These are phyloP conservation scores for Chionis minor DNA, from an alignment of 2,113 vertebrate genomes.

Conservation along the genomic window DNA sequence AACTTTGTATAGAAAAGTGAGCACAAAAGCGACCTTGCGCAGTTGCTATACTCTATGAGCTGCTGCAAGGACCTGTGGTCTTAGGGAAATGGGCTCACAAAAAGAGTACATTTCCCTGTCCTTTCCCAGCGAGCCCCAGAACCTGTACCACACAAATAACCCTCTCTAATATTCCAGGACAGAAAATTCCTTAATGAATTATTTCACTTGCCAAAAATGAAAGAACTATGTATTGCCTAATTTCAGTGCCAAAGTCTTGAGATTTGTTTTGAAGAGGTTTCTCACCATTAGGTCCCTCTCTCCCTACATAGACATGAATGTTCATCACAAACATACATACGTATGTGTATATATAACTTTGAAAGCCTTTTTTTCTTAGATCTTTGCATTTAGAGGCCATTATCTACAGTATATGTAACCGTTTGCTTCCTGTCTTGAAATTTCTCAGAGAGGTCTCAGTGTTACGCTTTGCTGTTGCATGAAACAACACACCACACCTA, in stretches of 20 bases:
- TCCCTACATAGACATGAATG: too few species aligned
- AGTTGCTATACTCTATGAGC: not conserved
- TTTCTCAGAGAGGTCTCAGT: not conserved
- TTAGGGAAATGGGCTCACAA: not conserved
- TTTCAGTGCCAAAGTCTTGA: not conserved
- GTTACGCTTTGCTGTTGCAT: not conserved
- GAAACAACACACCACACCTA: too few species aligned
- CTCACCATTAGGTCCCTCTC: not conserved
- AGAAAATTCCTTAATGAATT: not conserved
- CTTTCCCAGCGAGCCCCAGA: not conserved
- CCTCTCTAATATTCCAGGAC: not conserved
- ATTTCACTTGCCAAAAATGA: not conserved
- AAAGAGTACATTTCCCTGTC: not conserved
- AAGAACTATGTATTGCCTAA: not conserved
- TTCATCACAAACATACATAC: not conserved
- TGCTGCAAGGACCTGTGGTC: not conserved
- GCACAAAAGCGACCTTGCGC: not conserved
- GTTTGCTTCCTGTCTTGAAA: not conserved
- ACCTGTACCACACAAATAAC: not conserved
- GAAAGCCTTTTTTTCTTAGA: not conserved
- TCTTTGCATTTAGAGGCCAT: not conserved
- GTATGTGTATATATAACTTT: not conserved
- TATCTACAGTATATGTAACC: not conserved
- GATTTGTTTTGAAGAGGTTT: not conserved
- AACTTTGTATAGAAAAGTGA: not conserved